Evolutionary conservation across 1,140 invertebrate genomes (phyloP).

Genomic region (Heliconius nattereri): DNA sequence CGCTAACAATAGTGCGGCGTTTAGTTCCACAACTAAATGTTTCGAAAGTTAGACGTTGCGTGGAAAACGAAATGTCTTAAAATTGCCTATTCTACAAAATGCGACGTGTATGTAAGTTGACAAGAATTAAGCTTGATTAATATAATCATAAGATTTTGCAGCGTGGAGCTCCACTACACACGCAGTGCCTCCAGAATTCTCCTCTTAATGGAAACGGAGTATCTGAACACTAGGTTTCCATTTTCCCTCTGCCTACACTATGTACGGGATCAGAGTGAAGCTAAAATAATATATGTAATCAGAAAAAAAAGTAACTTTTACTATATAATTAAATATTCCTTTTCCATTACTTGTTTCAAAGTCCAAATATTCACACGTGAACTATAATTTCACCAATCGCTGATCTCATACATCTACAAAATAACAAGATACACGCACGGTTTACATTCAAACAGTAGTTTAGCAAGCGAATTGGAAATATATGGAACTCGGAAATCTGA

Average conservation of each 20-base stretch:
- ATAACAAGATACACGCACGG: slow-evolving; percentile 15
- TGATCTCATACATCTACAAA: background rate
- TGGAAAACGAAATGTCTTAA: background rate
- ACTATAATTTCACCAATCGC: slow-evolving; percentile 2
- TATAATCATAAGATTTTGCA: too few species aligned
- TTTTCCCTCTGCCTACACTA: too few species aligned
- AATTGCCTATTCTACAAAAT: too few species aligned
- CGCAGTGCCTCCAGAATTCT: background rate
- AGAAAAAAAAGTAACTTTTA: background rate
- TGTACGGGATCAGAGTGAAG: background rate
- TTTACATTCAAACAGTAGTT: slow-evolving; percentile 30
- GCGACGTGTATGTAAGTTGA: too few species aligned
- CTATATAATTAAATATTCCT: too few species aligned
- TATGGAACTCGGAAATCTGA: slow-evolving; percentile 37
- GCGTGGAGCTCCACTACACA: background rate
- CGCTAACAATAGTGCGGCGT: too few species aligned
- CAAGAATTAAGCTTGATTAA: too few species aligned
- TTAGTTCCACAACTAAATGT: background rate
- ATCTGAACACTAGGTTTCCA: background rate
- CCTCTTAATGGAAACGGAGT: background rate
- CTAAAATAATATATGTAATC: background rate
- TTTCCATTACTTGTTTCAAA: too few species aligned
- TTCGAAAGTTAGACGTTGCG: background rate
- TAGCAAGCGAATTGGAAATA: slow-evolving; percentile 33
- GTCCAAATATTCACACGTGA: background rate